Evolutionary conservation across 2,113 vertebrate species (phyloP), one percentile per base, ranked within the genome.

Genomic region (Ailuropoda melanoleuca): DNA sequence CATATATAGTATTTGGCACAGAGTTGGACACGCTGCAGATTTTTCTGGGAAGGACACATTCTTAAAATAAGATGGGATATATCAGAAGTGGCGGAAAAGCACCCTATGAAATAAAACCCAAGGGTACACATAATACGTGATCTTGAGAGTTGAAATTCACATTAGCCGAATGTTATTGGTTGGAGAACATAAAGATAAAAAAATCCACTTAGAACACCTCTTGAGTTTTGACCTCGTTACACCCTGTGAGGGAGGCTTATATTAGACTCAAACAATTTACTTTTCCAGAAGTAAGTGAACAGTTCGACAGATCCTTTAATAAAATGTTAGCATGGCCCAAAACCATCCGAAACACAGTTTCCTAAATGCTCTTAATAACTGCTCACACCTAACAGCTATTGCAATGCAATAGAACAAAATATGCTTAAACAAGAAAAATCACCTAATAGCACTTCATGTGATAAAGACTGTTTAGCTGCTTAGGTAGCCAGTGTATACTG

Each of bases 391-490:
- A 83, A 60, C 3, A 95, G 55, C 43, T 34, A 70, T 0, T 60
- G 26, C 86, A 90, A 11, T 19, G 5, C 53, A 86, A 43, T 89
- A 88, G 93, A 75, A 75, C 17, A 92, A 89, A 97, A 80, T 0
- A 53, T 31, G 29, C 39, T 17, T 0, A 93, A 97, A 97, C 68
- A 86, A 97, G 70, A 97, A 97, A 95, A 72, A 96, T 3, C 26
- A 92, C 60, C 92, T 86, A 55, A 87, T 14, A 88, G 48, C n/a
- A 39, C 12, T 95, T 92, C 88, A 64, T 34, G 46, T 89, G 93
- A 31, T 24, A 97, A 97, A 62, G 77, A 95, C 80, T 29, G 84
- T 0, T 78, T 1, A 91, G 88, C 37, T 8, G 86, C 74, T 58
- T 4, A 31, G 29, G 70, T 58, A 94, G 55, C 8, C 43, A 46